These are phyloP conservation scores for Adelges cooleyi DNA, from an alignment of 1,140 invertebrate species.

Conservation along the genomic window DNA sequence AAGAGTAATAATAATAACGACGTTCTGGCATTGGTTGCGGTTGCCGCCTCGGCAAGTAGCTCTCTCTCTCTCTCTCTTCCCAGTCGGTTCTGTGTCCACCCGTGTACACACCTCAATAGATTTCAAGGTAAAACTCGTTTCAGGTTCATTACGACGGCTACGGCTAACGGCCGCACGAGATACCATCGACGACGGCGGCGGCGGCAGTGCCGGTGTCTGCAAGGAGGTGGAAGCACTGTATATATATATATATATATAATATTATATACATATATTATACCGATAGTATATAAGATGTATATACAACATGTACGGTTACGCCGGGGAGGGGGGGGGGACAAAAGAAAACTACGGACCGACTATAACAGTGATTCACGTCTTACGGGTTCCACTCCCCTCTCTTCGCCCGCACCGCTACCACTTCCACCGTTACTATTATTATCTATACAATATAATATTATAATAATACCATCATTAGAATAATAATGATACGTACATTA, in stretches of 20 bases:
- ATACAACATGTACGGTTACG: neutral
- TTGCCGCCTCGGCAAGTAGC: neutral
- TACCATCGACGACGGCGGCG: neutral
- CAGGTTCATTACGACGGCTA: slow-evolving; percentile 20
- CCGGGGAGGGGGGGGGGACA: slow-evolving; percentile 3
- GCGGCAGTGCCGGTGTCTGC: neutral
- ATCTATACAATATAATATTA: no score
- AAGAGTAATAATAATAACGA: neutral
- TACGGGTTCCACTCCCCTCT: neutral
- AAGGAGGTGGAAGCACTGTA: neutral
- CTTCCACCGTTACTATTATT: no score
- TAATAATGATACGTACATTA: no score
- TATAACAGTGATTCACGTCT: slow-evolving; percentile 20
- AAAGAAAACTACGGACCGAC: slow-evolving; percentile 13
- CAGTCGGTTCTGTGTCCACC: neutral
- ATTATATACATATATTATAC: no score
- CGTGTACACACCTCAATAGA: slow-evolving; percentile 10
- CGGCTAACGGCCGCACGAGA: neutral
- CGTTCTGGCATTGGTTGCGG: neutral
- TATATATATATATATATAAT: neutral
- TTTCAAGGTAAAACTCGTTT: slow-evolving; percentile 28
- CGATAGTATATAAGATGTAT: no score
- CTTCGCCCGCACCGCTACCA: neutral
- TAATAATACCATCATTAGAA: no score
- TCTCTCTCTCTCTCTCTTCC: neutral